Evolutionary conservation across 2,113 vertebrate species (phyloP).

Genomic region (Istiophorus platypterus): DNA sequence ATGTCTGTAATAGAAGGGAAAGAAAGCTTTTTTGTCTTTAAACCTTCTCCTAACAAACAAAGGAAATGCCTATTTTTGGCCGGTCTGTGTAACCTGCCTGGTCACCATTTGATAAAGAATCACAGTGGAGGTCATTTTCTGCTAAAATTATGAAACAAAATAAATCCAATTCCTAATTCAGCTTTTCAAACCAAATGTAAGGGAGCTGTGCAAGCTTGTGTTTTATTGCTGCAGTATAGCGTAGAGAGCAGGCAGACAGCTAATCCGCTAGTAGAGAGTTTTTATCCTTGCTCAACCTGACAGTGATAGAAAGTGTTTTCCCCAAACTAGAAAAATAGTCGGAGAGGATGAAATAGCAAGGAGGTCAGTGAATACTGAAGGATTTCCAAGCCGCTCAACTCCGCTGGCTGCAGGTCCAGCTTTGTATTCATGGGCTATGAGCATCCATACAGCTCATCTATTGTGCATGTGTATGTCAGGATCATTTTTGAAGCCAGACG

Average conservation of each 20-base stretch:
- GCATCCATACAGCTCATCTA: constrained; percentile 75
- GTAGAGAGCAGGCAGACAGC: constrained; percentile 76
- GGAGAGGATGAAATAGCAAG: constrained; percentile 82
- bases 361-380: constrained; percentile 83
- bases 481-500: constrained; percentile 72
- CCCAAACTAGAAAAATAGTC: constrained; percentile 87
- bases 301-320: constrained; percentile 88
- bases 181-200: constrained; percentile 77
- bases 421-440: constrained; percentile 78
- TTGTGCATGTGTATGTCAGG: constrained; percentile 78
- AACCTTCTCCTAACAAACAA: constrained; percentile 31
- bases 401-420: constrained; percentile 65
- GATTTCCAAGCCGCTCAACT: constrained; percentile 69
- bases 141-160: constrained; percentile 74
- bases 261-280: constrained; percentile 80
- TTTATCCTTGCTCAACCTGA: constrained; percentile 83
- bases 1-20: constrained; percentile 22
- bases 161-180: constrained; percentile 70
- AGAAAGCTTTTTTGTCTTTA: constrained; percentile 3
- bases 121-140: constrained; percentile 69
- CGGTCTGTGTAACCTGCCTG: constrained; percentile 14
- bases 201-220: constrained; percentile 69
- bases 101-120: constrained; percentile 64
- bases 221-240: constrained; percentile 80
- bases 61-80: no score